Conservation (phyloP, 1,140 invertebrate species). For the Drosophila santomea region DNA sequence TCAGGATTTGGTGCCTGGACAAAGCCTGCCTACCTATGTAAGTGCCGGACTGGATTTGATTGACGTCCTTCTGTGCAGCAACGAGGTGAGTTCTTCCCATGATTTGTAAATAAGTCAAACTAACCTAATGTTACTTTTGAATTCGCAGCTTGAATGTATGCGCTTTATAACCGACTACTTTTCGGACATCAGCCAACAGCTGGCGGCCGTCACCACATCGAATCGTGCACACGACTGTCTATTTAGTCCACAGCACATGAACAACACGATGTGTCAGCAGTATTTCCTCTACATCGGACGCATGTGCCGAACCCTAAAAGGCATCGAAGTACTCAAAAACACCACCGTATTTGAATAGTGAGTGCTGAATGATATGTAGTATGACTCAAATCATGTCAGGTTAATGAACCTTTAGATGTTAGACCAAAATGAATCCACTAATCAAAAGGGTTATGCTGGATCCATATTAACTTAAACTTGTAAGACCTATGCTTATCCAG, state of each 20-base stretch:
- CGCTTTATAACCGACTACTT: slow-evolving; percentile 91
- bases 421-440: background rate
- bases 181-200: slow-evolving; percentile 91
- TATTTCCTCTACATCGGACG: slow-evolving; percentile 97
- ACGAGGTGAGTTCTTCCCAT: slow-evolving; percentile 78
- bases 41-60: slow-evolving; percentile 91
- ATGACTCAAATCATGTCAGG: too few relatives aligned
- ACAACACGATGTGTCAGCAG: slow-evolving; percentile 94
- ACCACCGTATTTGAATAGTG: slow-evolving; percentile 91
- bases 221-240: slow-evolving; percentile 93
- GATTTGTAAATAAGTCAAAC: too few relatives aligned
- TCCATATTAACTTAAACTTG: background rate
- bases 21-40: slow-evolving; percentile 88
- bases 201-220: slow-evolving; percentile 90
- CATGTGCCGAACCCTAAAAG: slow-evolving; percentile 90
- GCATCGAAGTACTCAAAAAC: slow-evolving; percentile 90
- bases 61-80: slow-evolving; percentile 88
- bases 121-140: background rate
- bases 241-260: slow-evolving; percentile 94
- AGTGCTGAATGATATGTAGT: slow-evolving; percentile 66
- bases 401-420: too few relatives aligned
- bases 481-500: background rate
- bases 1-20: slow-evolving; percentile 86
- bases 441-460: background rate
- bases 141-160: slow-evolving; percentile 85